Percentiles rank a stretch among this genome's conserved stretches.
Evolutionary conservation across 2,797 vertebrate genomes (phyloP).

Genomic region (Chromobotia macracanthus): DNA sequence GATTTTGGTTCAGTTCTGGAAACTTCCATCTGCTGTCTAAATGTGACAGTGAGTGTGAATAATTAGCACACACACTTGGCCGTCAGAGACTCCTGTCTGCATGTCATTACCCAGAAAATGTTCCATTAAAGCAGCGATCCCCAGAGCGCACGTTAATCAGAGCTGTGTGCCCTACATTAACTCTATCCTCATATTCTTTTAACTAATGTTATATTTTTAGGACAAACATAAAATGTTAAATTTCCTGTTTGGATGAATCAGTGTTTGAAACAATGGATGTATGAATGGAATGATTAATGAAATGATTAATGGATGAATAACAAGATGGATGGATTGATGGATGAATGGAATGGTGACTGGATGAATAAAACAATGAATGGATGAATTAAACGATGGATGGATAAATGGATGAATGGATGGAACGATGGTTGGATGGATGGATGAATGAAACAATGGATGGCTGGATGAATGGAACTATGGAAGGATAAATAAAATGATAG

Average conservation of each 20-base stretch:
- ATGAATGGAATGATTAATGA: not conserved
- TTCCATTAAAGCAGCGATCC: slow-evolving; percentile 40
- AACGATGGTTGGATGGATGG: too few species aligned
- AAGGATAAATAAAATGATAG: too few species aligned
- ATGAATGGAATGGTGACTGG: too few species aligned
- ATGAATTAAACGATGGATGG: too few species aligned
- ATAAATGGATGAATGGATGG: not conserved
- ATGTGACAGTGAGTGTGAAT: slow-evolving; percentile 35
- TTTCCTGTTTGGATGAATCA: not conserved
- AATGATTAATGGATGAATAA: too few species aligned
- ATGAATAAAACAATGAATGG: too few species aligned
- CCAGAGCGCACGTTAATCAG: slow-evolving; percentile 34
- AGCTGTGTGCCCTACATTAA: slow-evolving; percentile 35
- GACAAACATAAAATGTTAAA: slow-evolving; percentile 21
- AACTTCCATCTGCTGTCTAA: slow-evolving; percentile 34
- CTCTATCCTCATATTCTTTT: slow-evolving; percentile 12
- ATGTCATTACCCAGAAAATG: slow-evolving; percentile 50
- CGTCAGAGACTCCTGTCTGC: slow-evolving; percentile 37
- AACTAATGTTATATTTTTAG: slow-evolving; percentile 29
- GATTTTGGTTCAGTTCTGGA: slow-evolving; percentile 41
- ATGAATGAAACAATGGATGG: too few species aligned
- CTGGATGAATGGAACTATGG: too few species aligned
- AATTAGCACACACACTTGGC: slow-evolving; percentile 34
- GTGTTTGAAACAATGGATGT: not conserved
- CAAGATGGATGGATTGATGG: too few species aligned